Percentiles rank a stretch among this genome's conserved stretches.
phyloP scores from a whole-genome alignment of 2,113 vertebrate genomes.

The Oenanthe melanoleuca region DNA sequence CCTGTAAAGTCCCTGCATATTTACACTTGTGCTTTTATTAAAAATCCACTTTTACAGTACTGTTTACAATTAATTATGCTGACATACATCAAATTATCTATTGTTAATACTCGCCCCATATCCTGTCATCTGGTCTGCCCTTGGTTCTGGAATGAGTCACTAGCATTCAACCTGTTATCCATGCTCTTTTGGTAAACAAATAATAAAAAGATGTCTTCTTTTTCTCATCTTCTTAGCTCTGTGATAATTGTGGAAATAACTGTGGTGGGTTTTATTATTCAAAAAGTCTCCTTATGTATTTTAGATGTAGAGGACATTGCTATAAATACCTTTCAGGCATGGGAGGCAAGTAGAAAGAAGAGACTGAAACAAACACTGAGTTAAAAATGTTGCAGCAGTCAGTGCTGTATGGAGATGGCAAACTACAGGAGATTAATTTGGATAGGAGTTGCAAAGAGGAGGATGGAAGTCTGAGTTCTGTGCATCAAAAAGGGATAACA shows the following conservation, averaged over 20 bases:
- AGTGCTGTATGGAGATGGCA: neutral
- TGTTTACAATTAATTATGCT: neutral
- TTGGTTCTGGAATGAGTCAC: slow-evolving; percentile 7
- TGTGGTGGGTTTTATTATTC: neutral
- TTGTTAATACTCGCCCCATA: neutral
- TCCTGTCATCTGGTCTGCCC: slow-evolving; percentile 11
- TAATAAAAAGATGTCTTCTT: neutral
- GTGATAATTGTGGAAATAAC: neutral
- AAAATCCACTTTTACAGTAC: neutral
- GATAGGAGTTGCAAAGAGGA: neutral
- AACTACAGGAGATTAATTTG: neutral
- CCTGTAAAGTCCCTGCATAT: neutral
- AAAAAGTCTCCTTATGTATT: neutral
- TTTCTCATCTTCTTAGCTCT: neutral
- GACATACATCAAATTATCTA: neutral
- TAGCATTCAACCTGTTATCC: neutral
- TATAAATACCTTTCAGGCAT: neutral
- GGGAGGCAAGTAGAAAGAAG: neutral
- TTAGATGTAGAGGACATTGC: neutral
- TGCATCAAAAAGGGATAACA: neutral
- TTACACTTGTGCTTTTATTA: neutral
- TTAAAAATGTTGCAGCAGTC: neutral
- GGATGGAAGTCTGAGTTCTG: neutral
- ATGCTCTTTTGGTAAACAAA: neutral
- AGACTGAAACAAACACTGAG: neutral